Evolutionary conservation across 2,113 vertebrate genomes (phyloP).

Genomic region (Mobula hypostoma): DNA sequence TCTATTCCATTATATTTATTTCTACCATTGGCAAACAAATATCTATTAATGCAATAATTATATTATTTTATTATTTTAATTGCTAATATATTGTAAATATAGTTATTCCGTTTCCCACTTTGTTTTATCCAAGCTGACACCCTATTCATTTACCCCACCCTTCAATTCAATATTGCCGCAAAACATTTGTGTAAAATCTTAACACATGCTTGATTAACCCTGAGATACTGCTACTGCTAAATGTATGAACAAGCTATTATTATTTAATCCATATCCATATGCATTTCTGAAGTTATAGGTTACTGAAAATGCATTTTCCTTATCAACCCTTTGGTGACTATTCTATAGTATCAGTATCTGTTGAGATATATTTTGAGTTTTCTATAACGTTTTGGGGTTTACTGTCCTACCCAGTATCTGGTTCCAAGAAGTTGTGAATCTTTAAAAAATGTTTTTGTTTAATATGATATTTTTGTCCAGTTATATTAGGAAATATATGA

Average conservation of each 20-base stretch:
- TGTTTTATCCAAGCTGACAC: background rate
- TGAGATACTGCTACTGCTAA: background rate
- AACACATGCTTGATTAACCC: background rate
- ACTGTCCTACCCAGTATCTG: background rate
- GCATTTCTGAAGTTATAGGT: background rate
- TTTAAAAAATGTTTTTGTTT: background rate
- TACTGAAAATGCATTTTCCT: background rate
- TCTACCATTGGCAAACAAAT: background rate
- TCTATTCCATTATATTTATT: background rate
- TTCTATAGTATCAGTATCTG: background rate
- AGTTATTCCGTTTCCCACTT: background rate
- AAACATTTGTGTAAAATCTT: background rate
- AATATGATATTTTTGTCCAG: background rate
- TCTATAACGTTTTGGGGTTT: background rate
- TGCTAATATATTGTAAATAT: background rate
- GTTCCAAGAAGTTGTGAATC: background rate
- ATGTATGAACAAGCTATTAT: background rate
- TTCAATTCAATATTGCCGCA: background rate
- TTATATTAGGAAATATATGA: background rate
- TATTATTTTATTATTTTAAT: background rate
- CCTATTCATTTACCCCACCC: background rate
- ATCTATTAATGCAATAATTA: background rate
- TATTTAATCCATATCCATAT: background rate
- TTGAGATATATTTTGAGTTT: background rate
- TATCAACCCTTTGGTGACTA: background rate